phyloP scores from a whole-genome alignment of 1,140 invertebrate species.

The Lepidostoma basale region DNA sequence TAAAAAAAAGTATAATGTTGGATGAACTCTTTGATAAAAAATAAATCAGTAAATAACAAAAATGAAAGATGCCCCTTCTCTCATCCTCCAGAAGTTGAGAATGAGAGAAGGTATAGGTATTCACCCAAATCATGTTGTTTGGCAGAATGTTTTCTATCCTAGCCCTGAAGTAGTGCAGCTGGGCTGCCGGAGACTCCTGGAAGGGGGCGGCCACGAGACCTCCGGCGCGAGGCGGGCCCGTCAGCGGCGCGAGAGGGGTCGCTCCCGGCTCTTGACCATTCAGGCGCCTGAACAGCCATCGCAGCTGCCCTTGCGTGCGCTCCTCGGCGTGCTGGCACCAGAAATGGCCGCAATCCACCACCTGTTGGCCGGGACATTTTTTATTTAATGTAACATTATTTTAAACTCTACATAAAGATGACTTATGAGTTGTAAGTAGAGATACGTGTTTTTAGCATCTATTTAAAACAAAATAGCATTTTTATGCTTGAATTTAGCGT shows the following conservation, averaged over 20 bases:
- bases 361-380: not conserved
- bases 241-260: not conserved
- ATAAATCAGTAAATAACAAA: no score
- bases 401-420: no score
- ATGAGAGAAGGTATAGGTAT: not conserved
- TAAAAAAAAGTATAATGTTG: not conserved
- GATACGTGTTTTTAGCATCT: no score
- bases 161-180: slow-evolving; percentile 46
- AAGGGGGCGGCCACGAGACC: slow-evolving; percentile 30
- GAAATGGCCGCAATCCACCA: slow-evolving; percentile 63
- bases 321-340: slow-evolving; percentile 64
- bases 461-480: no score
- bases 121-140: slow-evolving; percentile 53
- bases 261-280: slow-evolving; percentile 47
- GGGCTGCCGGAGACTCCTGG: not conserved
- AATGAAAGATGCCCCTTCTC: no score
- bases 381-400: no score
- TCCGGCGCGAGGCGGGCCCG: not conserved
- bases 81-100: no score
- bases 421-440: no score
- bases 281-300: slow-evolving; percentile 47
- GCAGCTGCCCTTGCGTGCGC: slow-evolving; percentile 45
- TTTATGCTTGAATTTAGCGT: no score
- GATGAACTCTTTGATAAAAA: no score
- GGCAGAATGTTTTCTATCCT: slow-evolving; percentile 48